Base-by-base conservation (phyloP, 1,140 invertebrate genomes). In the Hypothenemus hampei region DNA sequence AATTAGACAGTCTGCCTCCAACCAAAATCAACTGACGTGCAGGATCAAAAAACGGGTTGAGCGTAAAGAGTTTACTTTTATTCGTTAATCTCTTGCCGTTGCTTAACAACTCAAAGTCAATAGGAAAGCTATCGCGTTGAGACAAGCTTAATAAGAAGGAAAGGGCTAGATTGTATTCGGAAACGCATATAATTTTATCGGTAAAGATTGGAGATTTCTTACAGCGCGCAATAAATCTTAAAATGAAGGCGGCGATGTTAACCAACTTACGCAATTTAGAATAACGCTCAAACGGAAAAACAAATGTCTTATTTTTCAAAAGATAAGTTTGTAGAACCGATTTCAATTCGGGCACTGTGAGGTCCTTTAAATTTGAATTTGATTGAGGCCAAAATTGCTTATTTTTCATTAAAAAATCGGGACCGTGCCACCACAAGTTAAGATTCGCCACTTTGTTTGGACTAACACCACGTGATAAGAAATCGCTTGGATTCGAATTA, bases 251-350 rank as follows among this genome's bases (percentile, higher is more conserved):
- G 8, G 15, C 15, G 7, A 15, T 16, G 7, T 15, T 8, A 11
- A 11, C 10, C 8, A 37, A 15, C 15, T 37, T 37, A 6, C 6
- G 8, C 5, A 37, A 15, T 11, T 10, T n/a, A 15, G 35, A 37
- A 37, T 37, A 37, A 37, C 7, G 55, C 45, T 18, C 62, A 52
- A 16, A 49, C 18, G 11, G 69, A 66, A 2, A 75, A 56, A 18
- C 77, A 61, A 0, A 73, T 62, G 1, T 72, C 74, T 63, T 76
- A 70, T 46, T 72, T 74, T 23, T 60, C 62, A 0, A 65, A 48
- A 43, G 60, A 45, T 1, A 55, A 29, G 1, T 75, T 15, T n/a
- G 60, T 31, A 5, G 65, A 41, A 20, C 66, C 26, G n/a, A 29
- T 29, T 29, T 29, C 26, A 29, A 7, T 29, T 29, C 26, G n/a